phyloP scores from a whole-genome alignment of 1,140 invertebrate species.

The Temnothorax nylanderi region DNA sequence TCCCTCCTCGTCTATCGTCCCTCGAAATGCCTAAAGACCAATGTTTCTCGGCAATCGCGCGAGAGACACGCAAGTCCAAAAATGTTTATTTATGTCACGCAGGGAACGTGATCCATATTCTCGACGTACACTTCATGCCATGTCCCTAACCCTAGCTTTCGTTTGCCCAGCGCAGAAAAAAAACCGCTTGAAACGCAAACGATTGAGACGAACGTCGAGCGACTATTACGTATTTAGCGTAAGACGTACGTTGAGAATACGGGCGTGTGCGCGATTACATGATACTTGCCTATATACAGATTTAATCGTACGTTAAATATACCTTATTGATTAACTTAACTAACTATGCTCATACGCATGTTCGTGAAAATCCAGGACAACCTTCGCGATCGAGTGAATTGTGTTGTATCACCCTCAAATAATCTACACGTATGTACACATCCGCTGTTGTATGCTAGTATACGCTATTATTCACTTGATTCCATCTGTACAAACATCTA shows the following conservation, averaged over 20 bases:
- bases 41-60: background rate
- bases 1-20: background rate
- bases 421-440: slow-evolving; percentile 21
- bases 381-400: background rate
- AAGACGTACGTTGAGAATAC: background rate
- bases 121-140: background rate
- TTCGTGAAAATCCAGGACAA: slow-evolving; percentile 35
- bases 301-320: slow-evolving; percentile 5
- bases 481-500: slow-evolving; percentile 26
- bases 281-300: slow-evolving; percentile 17
- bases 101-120: background rate
- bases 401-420: background rate
- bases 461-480: background rate
- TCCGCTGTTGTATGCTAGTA: background rate
- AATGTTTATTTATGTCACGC: slow-evolving; percentile 2
- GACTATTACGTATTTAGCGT: no score
- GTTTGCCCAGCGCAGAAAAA: background rate
- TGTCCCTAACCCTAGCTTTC: background rate
- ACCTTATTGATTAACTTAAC: slow-evolving; percentile 32
- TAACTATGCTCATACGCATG: slow-evolving; percentile 11
- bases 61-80: background rate
- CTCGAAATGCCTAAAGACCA: background rate
- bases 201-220: background rate
- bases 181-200: background rate
- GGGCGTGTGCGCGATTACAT: background rate